Base-by-base conservation (phyloP, 2,797 vertebrate genomes). In the Champsocephalus gunnari region DNA sequence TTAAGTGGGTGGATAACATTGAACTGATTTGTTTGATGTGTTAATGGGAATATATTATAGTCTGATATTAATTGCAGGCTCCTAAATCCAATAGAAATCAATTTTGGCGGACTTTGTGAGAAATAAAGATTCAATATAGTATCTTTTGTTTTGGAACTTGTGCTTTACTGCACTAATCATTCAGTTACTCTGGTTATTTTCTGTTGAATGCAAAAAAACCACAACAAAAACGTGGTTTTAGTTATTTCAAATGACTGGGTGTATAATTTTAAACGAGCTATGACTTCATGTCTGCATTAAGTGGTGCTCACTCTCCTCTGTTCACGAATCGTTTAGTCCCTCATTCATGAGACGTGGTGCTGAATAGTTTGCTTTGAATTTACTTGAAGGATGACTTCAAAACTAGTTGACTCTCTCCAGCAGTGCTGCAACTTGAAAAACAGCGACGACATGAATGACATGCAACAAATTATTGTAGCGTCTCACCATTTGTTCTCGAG, bases 341-440 rank as follows among this genome's bases (percentile, higher is more conserved):
- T 64, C 73, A 6, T 49, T 67, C 47, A 38, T 44, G 57, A 71
- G 73, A 17, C 41, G 0, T 0, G 0, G 17, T 28, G 21, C 49
- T 55, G 12, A 64, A 56, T 60, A 8, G 38, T 55, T 66, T 55
- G 4, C 41, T 75, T 56, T 80, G 49, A 76, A 60, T 53, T 68
- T 0, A 38, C 32, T 56, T 67, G 21, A 69, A 71, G 13, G 32
- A 64, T 63, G 43, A 54, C 45, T 76, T 71, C 13, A 71, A 28
- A 71, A 44, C 34, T 50, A 79, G 34, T 3, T 1, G 8, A 24
- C 49, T 71, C 44, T 71, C 44, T 73, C n/a, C 5, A 4, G 45
- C 5, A 4, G 45, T 9, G 45, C 41, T 47, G 19, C 55, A 32
- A 57, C 12, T 67, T 60, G 45, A 59, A 13, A 60, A 58, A 64